Conservation (phyloP, 2,113 vertebrate genomes). For the Lampris megalopsis region DNA sequence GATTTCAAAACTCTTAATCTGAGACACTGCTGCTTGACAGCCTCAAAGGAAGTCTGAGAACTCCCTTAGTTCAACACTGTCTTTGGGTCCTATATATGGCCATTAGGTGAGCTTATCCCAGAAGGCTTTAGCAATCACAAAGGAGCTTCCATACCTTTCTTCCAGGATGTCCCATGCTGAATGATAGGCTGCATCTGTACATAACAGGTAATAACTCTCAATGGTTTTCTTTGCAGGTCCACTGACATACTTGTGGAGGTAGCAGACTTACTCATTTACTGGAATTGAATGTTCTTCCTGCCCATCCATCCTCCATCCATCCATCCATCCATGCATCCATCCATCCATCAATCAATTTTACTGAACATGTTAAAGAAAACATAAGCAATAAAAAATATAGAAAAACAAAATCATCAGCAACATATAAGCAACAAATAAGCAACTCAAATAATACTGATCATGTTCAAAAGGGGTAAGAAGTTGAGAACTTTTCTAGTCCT, state of each 20-base stretch:
- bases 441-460: no score
- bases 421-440: no score
- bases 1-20: not conserved
- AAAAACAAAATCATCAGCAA: no score
- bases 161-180: slow-evolving; percentile 31
- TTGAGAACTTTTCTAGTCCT: no score
- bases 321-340: no score
- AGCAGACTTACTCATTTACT: slow-evolving; percentile 38
- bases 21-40: slow-evolving; percentile 19
- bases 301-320: slow-evolving; percentile 4
- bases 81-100: slow-evolving; percentile 40
- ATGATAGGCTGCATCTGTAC: slow-evolving; percentile 22
- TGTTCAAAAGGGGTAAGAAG: no score
- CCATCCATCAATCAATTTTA: no score
- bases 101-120: slow-evolving; percentile 35
- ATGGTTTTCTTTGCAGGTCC: slow-evolving; percentile 31
- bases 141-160: slow-evolving; percentile 36
- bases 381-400: no score
- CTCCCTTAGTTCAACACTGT: slow-evolving; percentile 24
- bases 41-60: slow-evolving; percentile 32
- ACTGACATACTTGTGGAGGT: slow-evolving; percentile 41
- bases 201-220: slow-evolving; percentile 29
- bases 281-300: slow-evolving; percentile 29
- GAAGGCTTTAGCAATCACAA: slow-evolving; percentile 34
- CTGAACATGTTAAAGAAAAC: no score